Percentiles rank a stretch among this genome's conserved stretches.
Conservation (phyloP, 2,797 vertebrate species). For the Sebastes baramenuke region DNA sequence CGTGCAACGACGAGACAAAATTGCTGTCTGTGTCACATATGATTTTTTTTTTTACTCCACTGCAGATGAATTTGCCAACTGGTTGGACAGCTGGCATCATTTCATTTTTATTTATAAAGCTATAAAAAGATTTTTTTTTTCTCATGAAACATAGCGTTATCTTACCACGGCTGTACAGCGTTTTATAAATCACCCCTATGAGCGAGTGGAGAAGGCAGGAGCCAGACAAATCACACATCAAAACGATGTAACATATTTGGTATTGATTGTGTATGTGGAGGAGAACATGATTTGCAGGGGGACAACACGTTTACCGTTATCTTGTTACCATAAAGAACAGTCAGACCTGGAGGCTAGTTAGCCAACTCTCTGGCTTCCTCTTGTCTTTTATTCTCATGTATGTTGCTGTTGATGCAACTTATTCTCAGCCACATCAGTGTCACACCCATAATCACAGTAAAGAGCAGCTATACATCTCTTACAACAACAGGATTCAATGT, state of each 20-base stretch:
- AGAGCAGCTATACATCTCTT: background rate
- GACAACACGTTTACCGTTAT: background rate
- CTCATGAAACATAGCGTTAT: background rate
- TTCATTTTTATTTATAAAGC: background rate
- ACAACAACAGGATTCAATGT: background rate
- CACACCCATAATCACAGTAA: conserved; percentile 30
- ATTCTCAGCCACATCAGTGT: conserved; percentile 9
- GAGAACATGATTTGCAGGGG: background rate
- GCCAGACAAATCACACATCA: background rate
- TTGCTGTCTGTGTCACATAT: background rate
- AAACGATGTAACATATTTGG: background rate
- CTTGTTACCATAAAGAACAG: background rate
- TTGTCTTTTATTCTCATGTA: background rate
- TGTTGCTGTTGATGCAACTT: background rate
- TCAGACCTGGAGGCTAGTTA: background rate
- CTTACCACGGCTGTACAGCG: background rate
- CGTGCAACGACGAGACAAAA: background rate
- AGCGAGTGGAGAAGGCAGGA: background rate
- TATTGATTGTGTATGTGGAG: background rate
- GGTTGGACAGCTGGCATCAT: background rate
- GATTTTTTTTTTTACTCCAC: background rate
- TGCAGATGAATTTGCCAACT: background rate
- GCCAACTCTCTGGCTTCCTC: background rate
- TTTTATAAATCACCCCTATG: background rate
- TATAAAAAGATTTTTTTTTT: background rate